phyloP scores from a whole-genome alignment of 2,797 vertebrate genomes.

The Hozukius guyotensis region DNA sequence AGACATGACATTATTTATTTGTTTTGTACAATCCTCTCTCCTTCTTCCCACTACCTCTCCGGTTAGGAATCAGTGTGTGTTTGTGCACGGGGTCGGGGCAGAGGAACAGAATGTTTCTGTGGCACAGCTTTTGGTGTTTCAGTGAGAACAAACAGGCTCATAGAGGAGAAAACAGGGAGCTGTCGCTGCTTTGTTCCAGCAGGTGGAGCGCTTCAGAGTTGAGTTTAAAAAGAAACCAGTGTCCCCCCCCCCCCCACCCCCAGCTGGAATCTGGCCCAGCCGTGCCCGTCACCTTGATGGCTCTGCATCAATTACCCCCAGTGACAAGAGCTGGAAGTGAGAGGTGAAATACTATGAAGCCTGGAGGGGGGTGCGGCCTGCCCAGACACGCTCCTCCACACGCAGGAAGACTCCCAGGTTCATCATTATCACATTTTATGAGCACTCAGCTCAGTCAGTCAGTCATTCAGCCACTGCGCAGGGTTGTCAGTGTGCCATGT shows the following conservation, averaged over 20 bases:
- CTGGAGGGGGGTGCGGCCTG: conserved; percentile 27
- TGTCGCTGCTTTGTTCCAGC: conserved; percentile 69
- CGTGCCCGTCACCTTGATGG: conserved; percentile 39
- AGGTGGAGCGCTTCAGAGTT: conserved; percentile 76
- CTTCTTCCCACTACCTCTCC: conserved; percentile 77
- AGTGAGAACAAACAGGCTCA: conserved; percentile 73
- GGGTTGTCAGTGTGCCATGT: conserved; percentile 65
- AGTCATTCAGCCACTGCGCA: conserved; percentile 58
- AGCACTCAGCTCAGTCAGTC: conserved; percentile 60
- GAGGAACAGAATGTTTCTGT: conserved; percentile 94
- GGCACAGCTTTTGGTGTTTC: conserved; percentile 79
- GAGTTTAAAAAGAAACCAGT: conserved; percentile 50
- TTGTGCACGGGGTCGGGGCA: conserved; percentile 81
- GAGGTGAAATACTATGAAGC: conserved; percentile 53
- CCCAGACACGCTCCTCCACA: conserved; percentile 56
- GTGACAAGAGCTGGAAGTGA: conserved; percentile 62
- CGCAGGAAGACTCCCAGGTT: conserved; percentile 62
- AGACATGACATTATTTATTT: conserved; percentile 92
- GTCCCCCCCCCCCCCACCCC: neutral
- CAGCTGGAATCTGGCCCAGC: conserved; percentile 21
- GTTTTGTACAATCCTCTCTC: conserved; percentile 85
- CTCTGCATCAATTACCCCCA: conserved; percentile 61
- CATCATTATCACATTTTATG: conserved; percentile 78
- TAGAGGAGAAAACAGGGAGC: conserved; percentile 51
- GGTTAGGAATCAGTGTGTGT: conserved; percentile 81